Evolutionary conservation across 2,797 vertebrate species (phyloP), one percentile per base, ranked within the genome.

Genomic region (Cichlasoma orientale): DNA sequence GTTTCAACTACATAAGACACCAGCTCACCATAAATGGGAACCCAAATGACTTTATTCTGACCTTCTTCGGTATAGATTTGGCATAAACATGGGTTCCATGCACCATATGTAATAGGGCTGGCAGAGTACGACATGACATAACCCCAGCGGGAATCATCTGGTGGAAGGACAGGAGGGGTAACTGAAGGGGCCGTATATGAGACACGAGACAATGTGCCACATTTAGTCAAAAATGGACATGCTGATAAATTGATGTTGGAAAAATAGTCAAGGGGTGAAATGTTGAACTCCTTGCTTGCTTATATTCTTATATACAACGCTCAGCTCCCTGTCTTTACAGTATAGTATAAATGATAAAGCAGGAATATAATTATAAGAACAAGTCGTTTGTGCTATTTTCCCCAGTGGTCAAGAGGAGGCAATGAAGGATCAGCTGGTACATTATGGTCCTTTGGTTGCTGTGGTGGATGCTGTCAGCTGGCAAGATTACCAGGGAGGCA

Each of bases 401-500:
- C 13, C 1, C 86, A 98, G 97, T 7, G 94, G 84, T 79, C 94
- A 93, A 56, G 98, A 99, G 88, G 92, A 95, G 23, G 92, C 92
- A 73, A 98, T 98, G 97, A 96, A 94, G 92, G 94, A 87, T 88
- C 80, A 93, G 38, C 95, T 98, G 63, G 59, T 98, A 78, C 82
- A 92, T 47, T 90, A 79, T 19, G 97, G 97, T 7, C 98, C 97
- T 47, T 87, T 98, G 92, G 93, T 94, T 54, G 97, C 94, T 25
- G 88, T 96, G 1, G 97, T 98, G 7, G 96, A 98, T 87, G 97
- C 97, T 0, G 36, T 97, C 78, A 98, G 97, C 93, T 99, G 98
- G 97, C 98, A 98, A 84, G 97, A 98, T 94, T 99, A 99, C 77
- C 94, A 97, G 18, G 97, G 97, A 74, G 97, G 98, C 70, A 94